Base-by-base conservation (phyloP, 64 coral and sea anemone genomes). In the Exaiptasia diaphana region DNA sequence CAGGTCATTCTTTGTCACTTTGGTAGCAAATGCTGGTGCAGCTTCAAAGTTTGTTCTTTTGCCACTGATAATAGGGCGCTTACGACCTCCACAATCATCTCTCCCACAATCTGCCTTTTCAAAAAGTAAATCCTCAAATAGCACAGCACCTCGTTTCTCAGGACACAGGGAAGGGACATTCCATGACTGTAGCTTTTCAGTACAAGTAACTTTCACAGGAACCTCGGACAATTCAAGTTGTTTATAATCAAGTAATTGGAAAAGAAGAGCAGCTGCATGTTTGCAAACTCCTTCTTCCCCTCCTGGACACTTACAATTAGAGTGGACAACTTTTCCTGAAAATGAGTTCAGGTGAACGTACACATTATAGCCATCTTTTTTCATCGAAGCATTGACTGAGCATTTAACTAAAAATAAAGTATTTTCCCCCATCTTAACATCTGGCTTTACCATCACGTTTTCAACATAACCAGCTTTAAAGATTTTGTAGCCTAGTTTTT, bases 221-320 rank as follows among this genome's bases (percentile, higher is more conserved):
- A 85, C 68, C 63, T 85, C 82, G 24, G 30, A 14, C 22, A 85
- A 63, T 62, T 75, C 82, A 45, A 41, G 14, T 75, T 74, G 49
- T 57, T 27, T 73, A 43, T 72, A 84, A 59, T 84, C 81, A 54
- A 75, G 53, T 43, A 85, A 27, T 10, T 74, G 52, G 26, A 74
- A 85, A 12, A 85, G 40, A 11, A 85, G n/a, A 24, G 82, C 82
- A 4, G 68, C 82, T 71, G 74, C 50, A 62, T 85, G 82, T 75
- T 85, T 85, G 70, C 82, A 85, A 43, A 30, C 34, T 45, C 82
- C 70, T 43, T 24, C 53, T 57, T 73, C 35, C 48, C 70, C 82
- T 20, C 68, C 68, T 75, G 50, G 50, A 64, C 82, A 85, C 28
- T 75, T 21, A 33, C 82, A 85, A 3, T 26, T 60, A 24, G 65